Conservation (phyloP, 2,888 invertebrate genomes). For the Phytoseiulus persimilis region DNA sequence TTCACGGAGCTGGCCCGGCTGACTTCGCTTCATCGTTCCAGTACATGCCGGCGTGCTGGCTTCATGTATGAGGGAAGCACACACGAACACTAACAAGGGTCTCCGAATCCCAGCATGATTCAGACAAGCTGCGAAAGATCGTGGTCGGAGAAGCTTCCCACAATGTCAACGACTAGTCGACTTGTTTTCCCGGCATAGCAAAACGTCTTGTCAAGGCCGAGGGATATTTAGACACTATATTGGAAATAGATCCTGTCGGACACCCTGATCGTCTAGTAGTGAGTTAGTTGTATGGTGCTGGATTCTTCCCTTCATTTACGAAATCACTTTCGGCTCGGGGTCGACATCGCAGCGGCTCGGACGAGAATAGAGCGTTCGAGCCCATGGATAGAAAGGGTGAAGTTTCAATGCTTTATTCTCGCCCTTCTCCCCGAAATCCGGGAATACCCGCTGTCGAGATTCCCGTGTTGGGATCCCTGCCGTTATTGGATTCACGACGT, state of each 20-base stretch:
- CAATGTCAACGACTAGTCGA: no score
- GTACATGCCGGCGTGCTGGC: no score
- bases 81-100: no score
- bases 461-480: not conserved
- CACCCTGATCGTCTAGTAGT: not conserved
- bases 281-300: not conserved
- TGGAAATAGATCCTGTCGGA: not conserved
- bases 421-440: not conserved
- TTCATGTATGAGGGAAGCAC: no score
- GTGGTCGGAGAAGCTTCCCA: no score
- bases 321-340: not conserved
- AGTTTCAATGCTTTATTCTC: not conserved
- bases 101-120: no score
- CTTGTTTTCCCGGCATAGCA: not conserved
- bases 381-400: not conserved
- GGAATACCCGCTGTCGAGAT: not conserved
- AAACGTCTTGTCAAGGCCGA: not conserved
- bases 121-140: no score
- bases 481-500: not conserved
- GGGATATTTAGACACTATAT: not conserved
- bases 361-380: not conserved
- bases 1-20: no score
- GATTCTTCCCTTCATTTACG: not conserved
- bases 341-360: not conserved
- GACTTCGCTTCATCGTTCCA: no score